phyloP scores from a whole-genome alignment of 1,140 invertebrate genomes.

The Apis florea region DNA sequence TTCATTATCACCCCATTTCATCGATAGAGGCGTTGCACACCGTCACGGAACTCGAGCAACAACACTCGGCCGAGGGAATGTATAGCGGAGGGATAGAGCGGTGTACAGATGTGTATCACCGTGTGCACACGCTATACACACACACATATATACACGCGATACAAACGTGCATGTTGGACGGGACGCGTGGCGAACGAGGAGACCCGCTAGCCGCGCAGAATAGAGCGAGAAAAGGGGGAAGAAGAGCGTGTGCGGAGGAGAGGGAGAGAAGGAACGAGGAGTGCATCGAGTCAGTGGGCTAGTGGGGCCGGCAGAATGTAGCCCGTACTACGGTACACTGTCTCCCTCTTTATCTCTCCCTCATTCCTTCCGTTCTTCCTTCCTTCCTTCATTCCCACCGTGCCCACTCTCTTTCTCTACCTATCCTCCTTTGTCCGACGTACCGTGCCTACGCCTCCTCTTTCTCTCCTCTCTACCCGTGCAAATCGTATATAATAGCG shows the following conservation, averaged over 20 bases:
- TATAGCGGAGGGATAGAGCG: not conserved
- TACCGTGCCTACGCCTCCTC: not conserved
- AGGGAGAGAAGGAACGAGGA: conserved; percentile 52
- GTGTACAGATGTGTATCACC: not conserved
- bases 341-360: conserved; percentile 52
- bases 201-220: conserved; percentile 34
- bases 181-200: conserved; percentile 33
- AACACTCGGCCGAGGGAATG: not conserved
- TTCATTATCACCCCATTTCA: conserved; percentile 48
- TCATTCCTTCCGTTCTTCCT: conserved; percentile 53
- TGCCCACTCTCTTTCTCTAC: not conserved
- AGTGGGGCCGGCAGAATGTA: conserved; percentile 74
- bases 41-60: conserved; percentile 18
- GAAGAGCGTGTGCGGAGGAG: conserved; percentile 29
- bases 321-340: conserved; percentile 64
- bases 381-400: conserved; percentile 46
- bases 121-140: not conserved
- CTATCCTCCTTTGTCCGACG: not conserved
- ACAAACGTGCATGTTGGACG: conserved; percentile 9
- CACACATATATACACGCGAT: not conserved
- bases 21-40: conserved; percentile 27
- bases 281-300: conserved; percentile 74
- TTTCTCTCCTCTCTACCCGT: not conserved
- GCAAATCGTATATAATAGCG: conserved; percentile 19
- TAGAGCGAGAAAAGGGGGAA: conserved; percentile 38